Evolutionary conservation across 2,888 invertebrate species (phyloP).

Genomic region (Odontocerum albicorne): DNA sequence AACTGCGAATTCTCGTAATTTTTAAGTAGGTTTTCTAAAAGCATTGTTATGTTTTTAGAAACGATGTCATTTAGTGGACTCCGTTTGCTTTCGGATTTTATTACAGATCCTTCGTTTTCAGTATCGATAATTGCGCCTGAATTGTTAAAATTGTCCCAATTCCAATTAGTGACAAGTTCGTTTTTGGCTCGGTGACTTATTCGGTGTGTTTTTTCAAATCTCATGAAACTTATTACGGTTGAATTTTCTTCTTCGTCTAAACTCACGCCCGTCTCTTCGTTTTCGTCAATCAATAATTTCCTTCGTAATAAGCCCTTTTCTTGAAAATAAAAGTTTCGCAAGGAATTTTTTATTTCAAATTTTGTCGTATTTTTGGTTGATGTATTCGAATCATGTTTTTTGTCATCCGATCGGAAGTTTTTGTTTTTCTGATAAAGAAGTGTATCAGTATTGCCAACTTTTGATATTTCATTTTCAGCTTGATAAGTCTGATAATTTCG

Average conservation of each 20-base stretch:
- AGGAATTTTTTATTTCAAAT: conserved; percentile 24
- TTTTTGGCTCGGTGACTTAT: conserved; percentile 9
- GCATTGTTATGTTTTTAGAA: conserved; percentile 81
- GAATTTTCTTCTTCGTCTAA: conserved; percentile 30
- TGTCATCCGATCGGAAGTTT: neutral
- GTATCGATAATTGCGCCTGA: conserved; percentile 23
- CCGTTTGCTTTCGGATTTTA: conserved; percentile 44
- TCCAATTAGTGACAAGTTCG: conserved; percentile 30
- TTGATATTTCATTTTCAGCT: no score
- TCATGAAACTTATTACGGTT: conserved; percentile 33
- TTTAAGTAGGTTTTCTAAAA: conserved; percentile 83
- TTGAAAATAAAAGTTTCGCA: conserved; percentile 26
- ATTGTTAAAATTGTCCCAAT: conserved; percentile 32
- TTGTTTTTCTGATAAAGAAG: neutral
- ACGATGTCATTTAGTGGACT: conserved; percentile 68
- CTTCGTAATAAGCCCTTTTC: conserved; percentile 14
- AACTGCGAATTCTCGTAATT: conserved; percentile 89
- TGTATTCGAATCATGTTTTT: neutral
- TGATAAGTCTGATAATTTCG: no score
- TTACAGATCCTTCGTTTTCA: conserved; percentile 4
- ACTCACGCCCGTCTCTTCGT: conserved; percentile 23
- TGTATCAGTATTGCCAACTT: no score
- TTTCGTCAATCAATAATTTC: conserved; percentile 14
- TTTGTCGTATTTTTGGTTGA: conserved; percentile 10
- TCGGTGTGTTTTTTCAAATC: conserved; percentile 26